Conservation (phyloP, 2,888 invertebrate genomes). For the Arenicola marina region DNA sequence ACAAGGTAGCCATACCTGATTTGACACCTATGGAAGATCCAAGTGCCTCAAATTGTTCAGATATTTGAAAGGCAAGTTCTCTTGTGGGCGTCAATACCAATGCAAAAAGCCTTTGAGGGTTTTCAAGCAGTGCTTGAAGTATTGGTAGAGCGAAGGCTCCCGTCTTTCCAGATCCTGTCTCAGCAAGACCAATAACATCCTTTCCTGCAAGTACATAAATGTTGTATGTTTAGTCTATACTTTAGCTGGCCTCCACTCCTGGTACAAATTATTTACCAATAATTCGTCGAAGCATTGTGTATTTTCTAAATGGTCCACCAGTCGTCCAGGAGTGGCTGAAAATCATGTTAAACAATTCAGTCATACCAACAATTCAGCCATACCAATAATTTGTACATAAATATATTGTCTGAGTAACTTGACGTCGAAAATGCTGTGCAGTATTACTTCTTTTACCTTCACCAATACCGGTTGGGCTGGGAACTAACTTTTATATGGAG, state of each 20-base stretch:
- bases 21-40: conserved; percentile 88
- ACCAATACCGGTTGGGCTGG: no score
- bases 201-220: conserved; percentile 69
- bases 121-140: conserved; percentile 68
- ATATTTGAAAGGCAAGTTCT: conserved; percentile 97
- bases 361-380: no score
- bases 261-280: background rate
- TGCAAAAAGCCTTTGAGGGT: conserved; percentile 77
- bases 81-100: conserved; percentile 89
- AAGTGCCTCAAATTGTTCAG: conserved; percentile 96
- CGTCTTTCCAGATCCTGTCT: conserved; percentile 94
- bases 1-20: conserved; percentile 67
- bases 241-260: no score
- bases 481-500: no score
- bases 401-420: background rate
- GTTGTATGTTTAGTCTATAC: background rate
- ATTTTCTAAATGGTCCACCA: conserved; percentile 95
- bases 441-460: no score
- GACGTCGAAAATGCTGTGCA: background rate
- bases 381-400: no score
- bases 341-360: no score
- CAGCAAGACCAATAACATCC: conserved; percentile 77
- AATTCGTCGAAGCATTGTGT: conserved; percentile 98
- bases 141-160: conserved; percentile 97
- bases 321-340: conserved; percentile 86